Conservation (phyloP, 2,888 invertebrate species). For the Eilema sororculum region DNA sequence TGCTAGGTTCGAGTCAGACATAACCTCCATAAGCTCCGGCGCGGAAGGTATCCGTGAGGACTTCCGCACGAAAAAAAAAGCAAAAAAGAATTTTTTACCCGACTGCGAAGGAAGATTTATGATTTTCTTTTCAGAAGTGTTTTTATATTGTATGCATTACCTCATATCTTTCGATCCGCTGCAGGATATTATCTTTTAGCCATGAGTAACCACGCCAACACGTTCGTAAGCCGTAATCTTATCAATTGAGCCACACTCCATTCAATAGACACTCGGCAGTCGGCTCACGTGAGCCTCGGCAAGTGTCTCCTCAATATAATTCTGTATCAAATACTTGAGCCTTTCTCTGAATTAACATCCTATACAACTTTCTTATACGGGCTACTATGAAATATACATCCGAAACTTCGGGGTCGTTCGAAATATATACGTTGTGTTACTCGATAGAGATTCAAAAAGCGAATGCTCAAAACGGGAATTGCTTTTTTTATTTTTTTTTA, state of each 20-base stretch:
- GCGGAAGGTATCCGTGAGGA: too few species aligned
- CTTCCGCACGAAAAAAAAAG: too few species aligned
- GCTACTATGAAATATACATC: not conserved
- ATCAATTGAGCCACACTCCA: conserved; percentile 6
- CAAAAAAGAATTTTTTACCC: too few species aligned
- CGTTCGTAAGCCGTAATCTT: not conserved
- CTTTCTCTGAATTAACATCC: conserved; percentile 13
- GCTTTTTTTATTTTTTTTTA: too few species aligned
- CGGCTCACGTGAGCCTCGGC: conserved; percentile 14
- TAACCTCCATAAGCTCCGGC: too few species aligned
- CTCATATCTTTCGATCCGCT: not conserved
- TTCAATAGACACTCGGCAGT: conserved; percentile 13
- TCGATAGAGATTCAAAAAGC: too few species aligned
- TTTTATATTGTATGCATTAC: not conserved
- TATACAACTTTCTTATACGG: not conserved
- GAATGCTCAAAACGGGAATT: too few species aligned
- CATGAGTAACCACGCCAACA: not conserved
- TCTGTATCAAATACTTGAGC: conserved; percentile 8
- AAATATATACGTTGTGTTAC: not conserved
- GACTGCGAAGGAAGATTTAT: too few species aligned
- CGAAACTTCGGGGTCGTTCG: not conserved
- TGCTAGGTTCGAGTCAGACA: too few species aligned
- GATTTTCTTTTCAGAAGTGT: too few species aligned
- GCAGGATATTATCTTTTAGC: not conserved
- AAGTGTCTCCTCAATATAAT: conserved; percentile 11